phyloP scores from a whole-genome alignment of 2,888 invertebrate genomes.

The Euplexia lucipara region DNA sequence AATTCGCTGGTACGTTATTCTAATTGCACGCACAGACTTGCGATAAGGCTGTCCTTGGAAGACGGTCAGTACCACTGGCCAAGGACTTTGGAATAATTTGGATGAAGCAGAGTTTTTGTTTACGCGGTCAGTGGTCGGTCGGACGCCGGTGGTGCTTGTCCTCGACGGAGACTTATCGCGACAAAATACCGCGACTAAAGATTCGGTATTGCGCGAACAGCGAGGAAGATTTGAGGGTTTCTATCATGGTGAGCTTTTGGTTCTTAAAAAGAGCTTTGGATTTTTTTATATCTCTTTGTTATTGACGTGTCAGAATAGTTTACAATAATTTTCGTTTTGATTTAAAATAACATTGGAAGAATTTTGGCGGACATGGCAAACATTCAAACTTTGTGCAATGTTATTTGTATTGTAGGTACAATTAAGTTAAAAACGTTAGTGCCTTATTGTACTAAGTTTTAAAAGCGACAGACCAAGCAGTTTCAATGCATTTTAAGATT shows the following conservation, averaged over 20 bases:
- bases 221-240: constrained; percentile 82
- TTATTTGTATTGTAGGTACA: constrained; percentile 15
- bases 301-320: neutral
- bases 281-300: constrained; percentile 2
- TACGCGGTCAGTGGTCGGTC: constrained; percentile 80
- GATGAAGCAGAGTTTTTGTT: constrained; percentile 77
- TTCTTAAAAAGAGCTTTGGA: constrained; percentile 7
- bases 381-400: neutral
- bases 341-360: neutral
- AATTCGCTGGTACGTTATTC: constrained; percentile 68
- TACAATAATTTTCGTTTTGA: neutral
- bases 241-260: constrained; percentile 81
- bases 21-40: constrained; percentile 84
- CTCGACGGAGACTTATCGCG: constrained; percentile 57
- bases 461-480: too few relatives aligned
- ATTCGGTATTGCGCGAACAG: constrained; percentile 83
- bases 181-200: constrained; percentile 84
- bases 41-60: constrained; percentile 84
- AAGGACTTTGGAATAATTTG: constrained; percentile 86
- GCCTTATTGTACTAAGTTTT: neutral
- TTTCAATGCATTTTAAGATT: too few relatives aligned
- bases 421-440: neutral
- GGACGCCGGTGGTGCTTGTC: constrained; percentile 74
- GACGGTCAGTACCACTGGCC: constrained; percentile 83
- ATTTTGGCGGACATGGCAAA: neutral